Base-by-base conservation (phyloP, 2,797 vertebrate species). In the Clarias pachynema region DNA sequence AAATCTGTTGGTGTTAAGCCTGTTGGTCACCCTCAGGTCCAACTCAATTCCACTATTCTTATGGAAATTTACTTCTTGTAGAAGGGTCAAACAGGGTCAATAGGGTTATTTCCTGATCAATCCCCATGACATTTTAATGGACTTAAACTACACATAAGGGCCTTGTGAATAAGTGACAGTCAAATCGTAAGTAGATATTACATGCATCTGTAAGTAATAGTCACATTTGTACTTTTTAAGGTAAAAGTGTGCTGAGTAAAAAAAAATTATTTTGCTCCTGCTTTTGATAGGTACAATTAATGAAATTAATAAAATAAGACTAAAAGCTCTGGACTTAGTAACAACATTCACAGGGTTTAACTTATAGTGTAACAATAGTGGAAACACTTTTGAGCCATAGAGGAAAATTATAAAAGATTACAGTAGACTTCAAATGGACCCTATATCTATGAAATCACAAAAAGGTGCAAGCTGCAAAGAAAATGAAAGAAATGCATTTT, bases 71-170 rank as follows among this genome's bases (percentile, higher is more conserved):
- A 69, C 77, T 83, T 57, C 84, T 87, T 88, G 87, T 89, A 80
- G 70, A 83, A 85, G 84, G 93, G 92, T 93, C 92, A 89, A 87
- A 83, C 70, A 79, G 89, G 77, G 91, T 92, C 92, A 93, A 89
- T 89, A 72, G 91, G 92, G 89, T 92, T 87, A 91, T 91, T 94
- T 94, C 90, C 94, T 95, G 93, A 93, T 93, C 94, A 93, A 90
- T 93, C 89, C 89, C 88, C 82, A 83, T 91, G 93, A 92, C 93
- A 90, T 92, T 88, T 80, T 94, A 92, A 95, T 95, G 93, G 94
- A 93, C 93, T 94, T 92, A 89, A 87, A 94, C 94, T 90, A 91
- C 91, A 90, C 88, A 89, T 89, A 69, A 14, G 81, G 62, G 86
- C 89, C 92, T 92, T 91, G 89, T 92, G 87, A 68, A 87, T 57